Percentiles rank a stretch among this genome's conserved stretches.
Evolutionary conservation across 92 coral and sea anemone genomes (phyloP).

Genomic region (Palythoa grandiflora): DNA sequence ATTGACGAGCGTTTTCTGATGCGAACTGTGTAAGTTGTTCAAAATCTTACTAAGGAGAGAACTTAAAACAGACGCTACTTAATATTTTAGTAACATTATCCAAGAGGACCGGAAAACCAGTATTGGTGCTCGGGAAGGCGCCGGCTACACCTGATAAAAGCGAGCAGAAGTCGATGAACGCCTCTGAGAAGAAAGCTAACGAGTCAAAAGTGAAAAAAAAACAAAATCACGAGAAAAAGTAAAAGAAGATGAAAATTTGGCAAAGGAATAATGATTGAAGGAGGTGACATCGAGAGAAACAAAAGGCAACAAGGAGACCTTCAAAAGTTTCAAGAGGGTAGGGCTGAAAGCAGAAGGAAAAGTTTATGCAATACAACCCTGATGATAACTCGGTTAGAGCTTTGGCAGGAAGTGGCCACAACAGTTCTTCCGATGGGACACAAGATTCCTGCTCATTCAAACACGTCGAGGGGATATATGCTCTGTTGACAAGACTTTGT

Average conservation of each 20-base stretch:
- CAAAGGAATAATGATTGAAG: conserved; percentile 32
- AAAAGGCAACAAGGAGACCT: conserved; percentile 28
- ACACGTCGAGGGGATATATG: conserved; percentile 51
- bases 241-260: conserved; percentile 40
- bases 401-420: conserved; percentile 34
- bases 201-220: conserved; percentile 25
- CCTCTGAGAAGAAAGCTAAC: conserved; percentile 34
- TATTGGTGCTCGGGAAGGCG: conserved; percentile 21
- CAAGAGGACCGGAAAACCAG: not conserved
- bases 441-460: conserved; percentile 56
- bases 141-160: conserved; percentile 13
- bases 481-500: conserved; percentile 41
- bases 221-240: conserved; percentile 9
- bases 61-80: conserved; percentile 11
- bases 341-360: conserved; percentile 18
- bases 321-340: conserved; percentile 36
- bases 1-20: too few relatives aligned
- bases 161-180: conserved; percentile 28
- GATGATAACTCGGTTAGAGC: conserved; percentile 27
- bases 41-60: not conserved
- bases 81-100: not conserved
- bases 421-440: conserved; percentile 57
- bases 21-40: too few relatives aligned
- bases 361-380: conserved; percentile 28
- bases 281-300: conserved; percentile 33